A percentile compares a stretch with the other conserved stretches of the same genome.
Conservation (phyloP, 2,888 invertebrate genomes). For the Drosophila atroscutellata region DNA sequence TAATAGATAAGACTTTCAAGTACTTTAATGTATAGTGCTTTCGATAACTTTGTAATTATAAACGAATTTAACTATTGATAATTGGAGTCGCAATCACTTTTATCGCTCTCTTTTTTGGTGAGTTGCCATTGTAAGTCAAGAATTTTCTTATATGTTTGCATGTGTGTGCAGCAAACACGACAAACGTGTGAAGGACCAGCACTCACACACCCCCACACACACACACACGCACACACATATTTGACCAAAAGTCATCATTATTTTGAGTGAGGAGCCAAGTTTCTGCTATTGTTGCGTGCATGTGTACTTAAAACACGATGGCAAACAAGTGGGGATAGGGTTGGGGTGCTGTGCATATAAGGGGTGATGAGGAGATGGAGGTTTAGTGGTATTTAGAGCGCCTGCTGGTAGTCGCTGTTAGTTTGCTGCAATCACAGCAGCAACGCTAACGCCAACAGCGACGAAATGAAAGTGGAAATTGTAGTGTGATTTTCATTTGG, state of each 20-base stretch:
- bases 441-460: slow-evolving; percentile 12
- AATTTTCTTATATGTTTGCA: neutral
- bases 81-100: neutral
- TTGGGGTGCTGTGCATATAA: neutral
- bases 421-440: slow-evolving; percentile 6
- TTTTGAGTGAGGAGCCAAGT: slow-evolving; percentile 23
- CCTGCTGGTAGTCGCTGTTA: slow-evolving; percentile 22
- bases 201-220: neutral
- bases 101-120: neutral
- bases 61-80: slow-evolving; percentile 1
- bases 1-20: neutral
- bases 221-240: neutral
- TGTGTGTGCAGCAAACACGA: neutral
- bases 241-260: slow-evolving; percentile 41
- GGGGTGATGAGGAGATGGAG: neutral
- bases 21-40: neutral
- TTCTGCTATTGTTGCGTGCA: neutral
- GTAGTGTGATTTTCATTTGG: slow-evolving; percentile 35
- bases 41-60: slow-evolving; percentile 1
- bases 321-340: neutral
- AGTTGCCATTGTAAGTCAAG: neutral
- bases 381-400: slow-evolving; percentile 1
- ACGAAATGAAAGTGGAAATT: slow-evolving; percentile 35
- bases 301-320: neutral
- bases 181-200: neutral